Conservation (phyloP, 2,797 vertebrate genomes). For the Hemitrygon akajei region DNA sequence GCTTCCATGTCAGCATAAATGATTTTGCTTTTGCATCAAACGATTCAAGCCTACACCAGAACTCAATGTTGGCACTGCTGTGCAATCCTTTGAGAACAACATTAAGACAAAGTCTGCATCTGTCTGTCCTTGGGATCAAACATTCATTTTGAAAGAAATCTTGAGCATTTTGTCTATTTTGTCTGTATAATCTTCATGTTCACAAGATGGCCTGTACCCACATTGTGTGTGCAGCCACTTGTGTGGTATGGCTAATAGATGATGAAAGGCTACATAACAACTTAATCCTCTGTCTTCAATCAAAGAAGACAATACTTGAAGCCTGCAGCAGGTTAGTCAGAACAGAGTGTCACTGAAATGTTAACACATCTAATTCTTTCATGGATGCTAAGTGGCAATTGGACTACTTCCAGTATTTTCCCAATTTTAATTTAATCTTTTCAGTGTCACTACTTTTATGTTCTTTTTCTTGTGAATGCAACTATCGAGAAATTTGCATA, state of each 20-base stretch:
- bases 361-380: background rate
- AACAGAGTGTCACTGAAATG: background rate
- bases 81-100: background rate
- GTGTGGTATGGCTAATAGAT: background rate
- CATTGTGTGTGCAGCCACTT: background rate
- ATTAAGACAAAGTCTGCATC: background rate
- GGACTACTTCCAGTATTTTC: background rate
- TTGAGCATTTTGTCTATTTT: background rate
- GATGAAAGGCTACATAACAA: background rate
- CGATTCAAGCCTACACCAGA: background rate
- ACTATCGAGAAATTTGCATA: background rate
- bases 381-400: background rate
- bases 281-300: background rate
- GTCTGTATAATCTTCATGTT: background rate
- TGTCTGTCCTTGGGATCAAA: background rate
- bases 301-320: background rate
- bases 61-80: background rate
- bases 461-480: background rate
- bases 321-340: background rate
- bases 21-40: background rate
- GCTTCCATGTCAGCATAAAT: background rate
- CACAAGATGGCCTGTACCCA: background rate
- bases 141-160: background rate
- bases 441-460: background rate
- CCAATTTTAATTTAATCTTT: background rate